Conservation (phyloP, 2,113 vertebrate genomes). For the Geococcyx californianus region DNA sequence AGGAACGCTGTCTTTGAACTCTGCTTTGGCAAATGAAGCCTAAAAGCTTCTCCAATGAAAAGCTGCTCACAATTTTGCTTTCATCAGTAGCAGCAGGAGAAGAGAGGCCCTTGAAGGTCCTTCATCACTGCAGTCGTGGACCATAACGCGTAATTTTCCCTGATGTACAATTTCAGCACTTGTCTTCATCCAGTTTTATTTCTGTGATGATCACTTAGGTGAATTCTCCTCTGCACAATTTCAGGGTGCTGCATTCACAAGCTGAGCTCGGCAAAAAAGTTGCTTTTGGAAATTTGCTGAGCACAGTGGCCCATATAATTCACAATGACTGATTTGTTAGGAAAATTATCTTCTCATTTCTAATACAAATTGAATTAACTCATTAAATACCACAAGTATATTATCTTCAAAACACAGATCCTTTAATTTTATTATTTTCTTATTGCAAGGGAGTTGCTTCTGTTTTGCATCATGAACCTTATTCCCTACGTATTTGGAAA, state of each 20-base stretch:
- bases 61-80: background rate
- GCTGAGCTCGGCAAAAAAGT: background rate
- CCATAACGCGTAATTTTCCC: background rate
- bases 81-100: background rate
- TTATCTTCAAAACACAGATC: background rate
- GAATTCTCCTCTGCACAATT: background rate
- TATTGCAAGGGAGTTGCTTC: background rate
- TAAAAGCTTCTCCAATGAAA: background rate
- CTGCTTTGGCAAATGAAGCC: background rate
- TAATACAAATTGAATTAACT: background rate
- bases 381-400: background rate
- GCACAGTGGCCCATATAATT: background rate
- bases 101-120: background rate
- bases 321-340: background rate
- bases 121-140: background rate
- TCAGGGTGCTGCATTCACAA: background rate
- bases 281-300: background rate
- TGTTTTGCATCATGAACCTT: background rate
- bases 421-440: background rate
- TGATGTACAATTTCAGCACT: background rate
- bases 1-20: background rate
- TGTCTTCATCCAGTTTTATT: background rate
- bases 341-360: background rate
- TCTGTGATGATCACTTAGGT: background rate
- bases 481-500: fast-evolving